These are phyloP conservation scores for Drosophila busckii DNA, from an alignment of 1,140 invertebrate species.

Conservation along the genomic window DNA sequence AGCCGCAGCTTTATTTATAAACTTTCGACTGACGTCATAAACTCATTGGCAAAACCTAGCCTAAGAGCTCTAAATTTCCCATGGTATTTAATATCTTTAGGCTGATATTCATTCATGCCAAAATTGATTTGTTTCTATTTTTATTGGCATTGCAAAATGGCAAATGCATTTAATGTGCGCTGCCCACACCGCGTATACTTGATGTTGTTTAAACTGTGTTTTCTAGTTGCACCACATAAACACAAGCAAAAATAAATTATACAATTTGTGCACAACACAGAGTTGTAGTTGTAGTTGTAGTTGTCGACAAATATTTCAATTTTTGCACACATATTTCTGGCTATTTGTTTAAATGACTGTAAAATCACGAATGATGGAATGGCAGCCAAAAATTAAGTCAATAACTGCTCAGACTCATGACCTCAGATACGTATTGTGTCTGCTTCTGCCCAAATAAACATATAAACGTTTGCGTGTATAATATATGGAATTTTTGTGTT, in stretches of 20 bases:
- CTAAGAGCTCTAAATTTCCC: too few relatives aligned
- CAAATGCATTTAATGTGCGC: conserved; percentile 35
- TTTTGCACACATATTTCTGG: conserved; percentile 16
- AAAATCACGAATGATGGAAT: conserved; percentile 54
- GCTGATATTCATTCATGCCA: neutral
- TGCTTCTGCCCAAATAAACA: conserved; percentile 5
- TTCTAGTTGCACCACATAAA: conserved; percentile 46
- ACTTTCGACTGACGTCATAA: conserved; percentile 20
- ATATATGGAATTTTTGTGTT: conserved; percentile 51
- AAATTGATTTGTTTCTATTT: conserved; percentile 24
- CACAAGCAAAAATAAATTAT: conserved; percentile 43
- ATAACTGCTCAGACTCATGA: conserved; percentile 49
- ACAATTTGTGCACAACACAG: conserved; percentile 17
- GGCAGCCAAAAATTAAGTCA: conserved; percentile 61
- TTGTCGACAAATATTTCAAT: neutral
- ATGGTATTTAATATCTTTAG: too few relatives aligned
- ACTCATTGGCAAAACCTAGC: too few relatives aligned
- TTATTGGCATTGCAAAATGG: conserved; percentile 15
- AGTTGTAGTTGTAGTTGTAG: conserved; percentile 27
- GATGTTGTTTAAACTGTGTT: conserved; percentile 43
- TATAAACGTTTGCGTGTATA: conserved; percentile 3
- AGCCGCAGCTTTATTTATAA: neutral
- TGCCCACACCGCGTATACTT: conserved; percentile 51
- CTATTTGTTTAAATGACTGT: conserved; percentile 63
- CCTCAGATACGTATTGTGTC: conserved; percentile 39